A percentile compares a stretch with the other conserved stretches of the same genome.
Evolutionary conservation across 2,888 invertebrate species (phyloP).

Genomic region (Matsumyia berberina): DNA sequence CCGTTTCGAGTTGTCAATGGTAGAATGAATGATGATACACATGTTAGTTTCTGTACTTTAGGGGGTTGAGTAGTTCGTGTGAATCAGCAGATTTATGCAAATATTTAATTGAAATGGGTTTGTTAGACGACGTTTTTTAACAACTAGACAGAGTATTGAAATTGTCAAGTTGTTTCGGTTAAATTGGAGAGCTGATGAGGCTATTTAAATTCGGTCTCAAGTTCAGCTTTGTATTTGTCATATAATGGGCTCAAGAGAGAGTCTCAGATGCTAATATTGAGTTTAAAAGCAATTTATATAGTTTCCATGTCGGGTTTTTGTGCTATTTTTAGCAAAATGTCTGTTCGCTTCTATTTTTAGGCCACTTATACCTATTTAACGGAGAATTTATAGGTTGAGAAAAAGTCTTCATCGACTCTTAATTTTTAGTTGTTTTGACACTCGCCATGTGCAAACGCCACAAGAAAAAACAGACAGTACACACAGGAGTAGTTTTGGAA

Average conservation of each 20-base stretch:
- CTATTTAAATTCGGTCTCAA: constrained; percentile 14
- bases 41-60: constrained; percentile 6
- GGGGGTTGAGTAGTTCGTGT: constrained; percentile 3
- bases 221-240: neutral
- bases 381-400: too few species aligned
- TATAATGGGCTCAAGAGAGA: neutral
- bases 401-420: too few species aligned
- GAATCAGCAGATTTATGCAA: constrained; percentile 19
- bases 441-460: too few species aligned
- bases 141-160: neutral
- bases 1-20: constrained; percentile 26
- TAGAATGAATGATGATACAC: neutral
- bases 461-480: too few species aligned
- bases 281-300: too few species aligned
- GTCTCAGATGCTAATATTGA: neutral
- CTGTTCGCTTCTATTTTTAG: too few species aligned
- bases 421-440: too few species aligned
- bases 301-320: too few species aligned
- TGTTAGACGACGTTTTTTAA: neutral
- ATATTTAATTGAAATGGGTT: constrained; percentile 10
- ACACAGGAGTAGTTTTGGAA: too few species aligned
- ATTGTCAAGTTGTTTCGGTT: neutral
- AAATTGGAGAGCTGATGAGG: neutral
- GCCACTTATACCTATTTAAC: too few species aligned
- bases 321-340: too few species aligned